A percentile compares a stretch with the other conserved stretches of the same genome.
These are phyloP conservation scores for Drosophila tristis DNA, from an alignment of 1,140 invertebrate genomes.

Conservation along the genomic window DNA sequence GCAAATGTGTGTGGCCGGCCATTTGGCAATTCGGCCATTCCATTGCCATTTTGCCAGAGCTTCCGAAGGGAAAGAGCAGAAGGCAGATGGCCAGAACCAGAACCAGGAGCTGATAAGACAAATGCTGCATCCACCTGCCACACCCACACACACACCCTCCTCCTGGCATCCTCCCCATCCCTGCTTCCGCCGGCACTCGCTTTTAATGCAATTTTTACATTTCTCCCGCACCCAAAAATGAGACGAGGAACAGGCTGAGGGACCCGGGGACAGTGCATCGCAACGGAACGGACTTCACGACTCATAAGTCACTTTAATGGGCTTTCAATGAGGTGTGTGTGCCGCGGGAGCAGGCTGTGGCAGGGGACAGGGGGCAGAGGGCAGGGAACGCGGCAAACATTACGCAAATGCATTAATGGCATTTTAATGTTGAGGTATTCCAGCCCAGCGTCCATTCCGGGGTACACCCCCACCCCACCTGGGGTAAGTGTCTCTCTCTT, in stretches of 20 bases:
- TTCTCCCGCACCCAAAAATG: constrained; percentile 28
- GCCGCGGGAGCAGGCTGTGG: constrained; percentile 17
- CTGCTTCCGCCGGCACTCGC: constrained; percentile 15
- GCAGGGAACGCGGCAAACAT: constrained; percentile 44
- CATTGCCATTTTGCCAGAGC: constrained; percentile 27
- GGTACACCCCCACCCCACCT: no score
- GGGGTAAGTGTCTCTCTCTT: constrained; percentile 19
- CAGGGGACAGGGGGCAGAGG: constrained; percentile 42
- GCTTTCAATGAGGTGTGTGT: constrained; percentile 81
- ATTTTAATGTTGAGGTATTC: constrained; percentile 81
- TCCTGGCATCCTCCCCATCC: no score
- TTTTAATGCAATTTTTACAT: constrained; percentile 81
- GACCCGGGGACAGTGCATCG: constrained; percentile 6
- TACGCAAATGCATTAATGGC: constrained; percentile 81
- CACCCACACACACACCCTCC: constrained; percentile 19
- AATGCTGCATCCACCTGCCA: constrained; percentile 62
- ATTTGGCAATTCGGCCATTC: constrained; percentile 38
- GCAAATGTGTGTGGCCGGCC: constrained; percentile 62
- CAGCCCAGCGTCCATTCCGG: constrained; percentile 4
- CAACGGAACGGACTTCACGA: constrained; percentile 11
- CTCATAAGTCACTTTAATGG: constrained; percentile 81
- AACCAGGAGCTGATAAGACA: constrained; percentile 70
- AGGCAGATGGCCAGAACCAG: constrained; percentile 27
- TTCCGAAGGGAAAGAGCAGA: neutral
- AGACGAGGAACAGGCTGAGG: constrained; percentile 17